A percentile compares a stretch with the other conserved stretches of the same genome.
Evolutionary conservation across 2,797 vertebrate species (phyloP).

Genomic region (Mionectes olivaceus): DNA sequence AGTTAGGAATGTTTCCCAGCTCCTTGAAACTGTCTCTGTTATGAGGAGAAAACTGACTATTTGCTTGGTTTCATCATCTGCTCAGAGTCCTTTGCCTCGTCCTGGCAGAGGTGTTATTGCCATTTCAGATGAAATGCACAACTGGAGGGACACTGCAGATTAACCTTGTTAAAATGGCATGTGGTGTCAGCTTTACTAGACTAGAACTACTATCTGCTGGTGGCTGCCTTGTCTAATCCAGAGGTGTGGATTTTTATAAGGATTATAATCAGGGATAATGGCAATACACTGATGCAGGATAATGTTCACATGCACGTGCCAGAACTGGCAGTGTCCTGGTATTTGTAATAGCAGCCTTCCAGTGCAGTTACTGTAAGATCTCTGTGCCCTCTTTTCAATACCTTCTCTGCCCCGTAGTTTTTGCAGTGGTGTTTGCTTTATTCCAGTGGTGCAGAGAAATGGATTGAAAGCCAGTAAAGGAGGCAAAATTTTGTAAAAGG

Average conservation of each 20-base stretch:
- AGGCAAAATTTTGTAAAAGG: background rate
- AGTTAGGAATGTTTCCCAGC: background rate
- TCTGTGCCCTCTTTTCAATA: background rate
- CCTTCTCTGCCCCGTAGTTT: background rate
- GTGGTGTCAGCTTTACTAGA: background rate
- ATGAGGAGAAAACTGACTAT: background rate
- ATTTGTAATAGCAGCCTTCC: background rate
- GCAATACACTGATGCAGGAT: background rate
- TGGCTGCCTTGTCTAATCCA: background rate
- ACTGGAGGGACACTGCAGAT: background rate
- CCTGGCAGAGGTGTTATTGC: background rate
- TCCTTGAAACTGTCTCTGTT: background rate
- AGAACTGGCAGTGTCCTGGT: background rate
- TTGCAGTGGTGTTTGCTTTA: background rate
- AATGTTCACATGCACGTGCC: background rate
- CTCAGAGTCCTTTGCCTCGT: background rate
- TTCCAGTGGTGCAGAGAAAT: background rate
- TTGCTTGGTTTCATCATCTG: background rate
- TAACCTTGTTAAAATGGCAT: background rate
- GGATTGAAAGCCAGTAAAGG: background rate
- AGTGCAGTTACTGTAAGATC: background rate
- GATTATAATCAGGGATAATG: background rate
- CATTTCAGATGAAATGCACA: background rate
- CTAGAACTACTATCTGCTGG: background rate
- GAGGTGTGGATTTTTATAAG: background rate